These are phyloP conservation scores for Rhopilema esculentum DNA, from an alignment of 30 jellyfish, hydroid and myxozoan species.

Conservation along the genomic window DNA sequence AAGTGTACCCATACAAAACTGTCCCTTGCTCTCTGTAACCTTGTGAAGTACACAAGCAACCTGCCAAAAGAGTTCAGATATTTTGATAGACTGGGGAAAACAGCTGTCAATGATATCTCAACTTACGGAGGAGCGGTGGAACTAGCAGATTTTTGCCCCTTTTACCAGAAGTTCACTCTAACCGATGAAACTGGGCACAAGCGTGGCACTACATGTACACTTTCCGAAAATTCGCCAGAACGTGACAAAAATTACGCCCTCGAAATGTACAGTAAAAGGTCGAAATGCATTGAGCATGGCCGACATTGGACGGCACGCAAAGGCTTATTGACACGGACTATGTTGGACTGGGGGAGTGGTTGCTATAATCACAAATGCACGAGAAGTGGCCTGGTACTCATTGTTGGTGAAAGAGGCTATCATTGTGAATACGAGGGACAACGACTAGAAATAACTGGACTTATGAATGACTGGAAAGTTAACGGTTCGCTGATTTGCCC, in stretches of 20 bases:
- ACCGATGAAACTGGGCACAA: conserved; percentile 94
- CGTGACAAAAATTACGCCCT: conserved; percentile 83
- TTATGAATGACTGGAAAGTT: conserved; percentile 86
- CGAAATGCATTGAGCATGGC: conserved; percentile 94
- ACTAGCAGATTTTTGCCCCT: conserved; percentile 94
- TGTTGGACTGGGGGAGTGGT: conserved; percentile 98
- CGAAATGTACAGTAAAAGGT: conserved; percentile 59
- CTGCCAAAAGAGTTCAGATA: conserved; percentile 85
- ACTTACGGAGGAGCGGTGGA: conserved; percentile 97
- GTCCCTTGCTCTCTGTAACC: conserved; percentile 87
- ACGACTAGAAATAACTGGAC: conserved; percentile 66
- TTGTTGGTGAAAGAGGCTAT: conserved; percentile 60
- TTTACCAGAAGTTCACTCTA: conserved; percentile 87
- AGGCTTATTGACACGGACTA: conserved; percentile 89
- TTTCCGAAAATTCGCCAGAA: conserved; percentile 76
- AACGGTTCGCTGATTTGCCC: conserved; percentile 95
- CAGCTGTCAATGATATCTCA: conserved; percentile 82
- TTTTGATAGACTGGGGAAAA: conserved; percentile 88
- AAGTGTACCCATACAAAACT: conserved; percentile 91
- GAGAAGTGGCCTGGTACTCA: conserved; percentile 62
- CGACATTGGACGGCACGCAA: conserved; percentile 94
- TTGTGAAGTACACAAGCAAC: conserved; percentile 79
- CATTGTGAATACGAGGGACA: conserved; percentile 58
- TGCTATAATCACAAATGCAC: conserved; percentile 81
- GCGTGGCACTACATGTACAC: conserved; percentile 93